These are phyloP conservation scores for Drosophila nigritarsus DNA, from an alignment of 2,888 invertebrate species.

Conservation along the genomic window DNA sequence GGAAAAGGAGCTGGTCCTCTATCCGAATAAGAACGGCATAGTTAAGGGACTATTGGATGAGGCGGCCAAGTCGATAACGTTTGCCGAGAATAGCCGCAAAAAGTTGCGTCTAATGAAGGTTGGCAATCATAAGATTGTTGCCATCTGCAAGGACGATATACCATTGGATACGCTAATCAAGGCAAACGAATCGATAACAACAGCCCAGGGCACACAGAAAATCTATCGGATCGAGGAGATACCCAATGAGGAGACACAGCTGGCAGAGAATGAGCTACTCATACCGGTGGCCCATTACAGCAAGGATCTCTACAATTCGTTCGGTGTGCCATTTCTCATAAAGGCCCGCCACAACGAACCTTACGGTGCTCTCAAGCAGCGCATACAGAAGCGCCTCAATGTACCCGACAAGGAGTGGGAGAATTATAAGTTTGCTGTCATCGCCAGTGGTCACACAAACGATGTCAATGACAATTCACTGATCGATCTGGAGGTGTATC, in stretches of 20 bases:
- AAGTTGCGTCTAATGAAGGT: slow-evolving; percentile 93
- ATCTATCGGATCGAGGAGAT: slow-evolving; percentile 96
- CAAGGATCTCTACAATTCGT: slow-evolving; percentile 96
- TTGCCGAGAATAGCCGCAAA: slow-evolving; percentile 94
- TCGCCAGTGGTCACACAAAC: slow-evolving; percentile 93
- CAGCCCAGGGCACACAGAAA: slow-evolving; percentile 86
- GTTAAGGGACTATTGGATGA: slow-evolving; percentile 96
- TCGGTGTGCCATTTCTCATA: slow-evolving; percentile 96
- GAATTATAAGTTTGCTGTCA: slow-evolving; percentile 97
- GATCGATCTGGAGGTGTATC: slow-evolving; percentile 82
- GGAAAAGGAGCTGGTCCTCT: slow-evolving; percentile 97
- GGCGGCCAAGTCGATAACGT: slow-evolving; percentile 95
- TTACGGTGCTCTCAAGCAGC: slow-evolving; percentile 93
- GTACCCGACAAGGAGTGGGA: slow-evolving; percentile 94
- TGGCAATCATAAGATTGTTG: slow-evolving; percentile 89
- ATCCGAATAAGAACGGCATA: slow-evolving; percentile 97
- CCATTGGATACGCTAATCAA: slow-evolving; percentile 87
- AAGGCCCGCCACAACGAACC: slow-evolving; percentile 96
- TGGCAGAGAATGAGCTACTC: slow-evolving; percentile 93
- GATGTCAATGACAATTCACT: slow-evolving; percentile 90
- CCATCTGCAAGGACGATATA: slow-evolving; percentile 90
- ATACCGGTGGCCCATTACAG: slow-evolving; percentile 98
- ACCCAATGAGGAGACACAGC: slow-evolving; percentile 93
- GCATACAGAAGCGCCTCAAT: slow-evolving; percentile 95
- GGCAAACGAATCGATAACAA: slow-evolving; percentile 76